These are phyloP conservation scores for Aphelocoma californica DNA, from an alignment of 2,797 vertebrate species.

Conservation along the genomic window DNA sequence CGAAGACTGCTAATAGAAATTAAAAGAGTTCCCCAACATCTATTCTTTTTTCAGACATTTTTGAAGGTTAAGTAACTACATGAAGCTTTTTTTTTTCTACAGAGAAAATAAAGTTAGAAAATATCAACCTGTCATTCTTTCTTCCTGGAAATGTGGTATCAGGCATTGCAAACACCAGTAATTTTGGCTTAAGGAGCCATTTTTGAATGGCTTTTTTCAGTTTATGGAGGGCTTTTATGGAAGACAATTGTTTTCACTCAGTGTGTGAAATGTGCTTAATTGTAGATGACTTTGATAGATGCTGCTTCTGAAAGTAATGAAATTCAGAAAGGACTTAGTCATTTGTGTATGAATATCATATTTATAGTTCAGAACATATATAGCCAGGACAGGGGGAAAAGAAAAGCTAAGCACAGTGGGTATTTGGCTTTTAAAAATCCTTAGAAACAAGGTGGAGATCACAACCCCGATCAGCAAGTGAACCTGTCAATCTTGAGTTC, in stretches of 20 bases:
- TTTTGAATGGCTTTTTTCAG: not conserved
- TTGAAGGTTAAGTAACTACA: not conserved
- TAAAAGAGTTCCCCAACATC: not conserved
- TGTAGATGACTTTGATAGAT: conserved; percentile 10
- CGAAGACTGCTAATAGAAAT: not conserved
- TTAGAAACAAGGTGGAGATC: conserved; percentile 14
- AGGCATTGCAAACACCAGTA: not conserved
- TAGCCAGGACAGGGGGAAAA: not conserved
- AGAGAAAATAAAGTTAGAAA: not conserved
- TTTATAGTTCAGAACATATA: not conserved
- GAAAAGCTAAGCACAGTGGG: not conserved
- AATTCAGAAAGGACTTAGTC: not conserved
- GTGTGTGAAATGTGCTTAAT: conserved; percentile 2
- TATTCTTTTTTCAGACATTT: not conserved
- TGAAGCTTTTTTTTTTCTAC: not conserved
- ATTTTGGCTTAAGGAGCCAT: not conserved
- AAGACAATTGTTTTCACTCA: not conserved
- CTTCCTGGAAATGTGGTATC: not conserved
- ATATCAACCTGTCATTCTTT: not conserved
- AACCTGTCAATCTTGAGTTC: conserved; percentile 2
- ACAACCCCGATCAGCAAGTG: not conserved
- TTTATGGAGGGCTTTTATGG: not conserved
- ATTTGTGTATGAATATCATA: not conserved
- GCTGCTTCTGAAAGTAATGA: not conserved
- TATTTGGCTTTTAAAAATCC: not conserved